Base-by-base conservation (phyloP, 2,113 vertebrate genomes). In the Callithrix jacchus region DNA sequence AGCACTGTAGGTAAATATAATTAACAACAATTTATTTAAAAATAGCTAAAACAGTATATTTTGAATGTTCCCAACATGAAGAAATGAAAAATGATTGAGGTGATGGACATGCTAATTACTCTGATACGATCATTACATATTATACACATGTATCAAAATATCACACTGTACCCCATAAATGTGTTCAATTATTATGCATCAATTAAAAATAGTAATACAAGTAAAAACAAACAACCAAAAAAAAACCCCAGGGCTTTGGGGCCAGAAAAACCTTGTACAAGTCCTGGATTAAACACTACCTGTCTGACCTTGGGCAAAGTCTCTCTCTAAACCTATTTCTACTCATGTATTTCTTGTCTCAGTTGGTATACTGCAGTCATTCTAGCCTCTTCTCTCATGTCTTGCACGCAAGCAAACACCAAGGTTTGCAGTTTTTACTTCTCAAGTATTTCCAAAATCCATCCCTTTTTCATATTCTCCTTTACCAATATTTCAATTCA, bases 401-500 rank as follows among this genome's bases (percentile, higher is more conserved):
- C 5, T 37, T 6, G 56, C 35, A 89, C n/a, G 47, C 5, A 95
- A 61, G 71, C 47, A 86, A 76, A 89, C 32, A 74, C 6, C 27
- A 95, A 68, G 30, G 93, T 93, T 27, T 89, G 40, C 70, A 6
- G 74, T 58, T 88, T 97, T 89, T 71, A 88, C 54, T 93, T 95
- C 79, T 66, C 92, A 86, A 93, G 42, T 58, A 87, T 87, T 88
- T 68, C 74, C 11, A 23, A 81, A 93, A 89, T 74, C 25, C 23
- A 86, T n/a, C 14, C 56, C 61, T 71, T 93, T 37, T 52, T 91
- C 56, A 94, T 35, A 89, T 16, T 66, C 47, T 84, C 58, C 30
- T 95, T 83, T 68, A n/a, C 5, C 37, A 68, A 37, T 20, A 66
- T 52, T 4, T 11, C 47, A 32, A 35, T 64, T 61, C 11, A 27